Evolutionary conservation across 2,113 vertebrate genomes (phyloP).

Genomic region (Piprites chloris): DNA sequence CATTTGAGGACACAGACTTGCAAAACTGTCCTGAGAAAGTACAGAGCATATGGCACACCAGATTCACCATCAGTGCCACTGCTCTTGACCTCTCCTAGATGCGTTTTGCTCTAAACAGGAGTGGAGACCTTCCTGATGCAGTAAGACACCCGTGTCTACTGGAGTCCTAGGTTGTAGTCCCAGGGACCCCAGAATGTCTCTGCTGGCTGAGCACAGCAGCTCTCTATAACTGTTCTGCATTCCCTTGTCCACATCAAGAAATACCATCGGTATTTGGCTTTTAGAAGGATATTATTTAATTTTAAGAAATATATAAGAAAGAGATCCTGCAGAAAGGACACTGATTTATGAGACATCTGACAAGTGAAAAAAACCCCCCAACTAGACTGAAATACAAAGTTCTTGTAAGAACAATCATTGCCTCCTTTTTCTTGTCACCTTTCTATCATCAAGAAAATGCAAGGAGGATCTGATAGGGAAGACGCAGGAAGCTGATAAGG

Average conservation of each 20-base stretch:
- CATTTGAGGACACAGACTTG: background rate
- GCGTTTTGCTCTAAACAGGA: background rate
- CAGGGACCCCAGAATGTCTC: background rate
- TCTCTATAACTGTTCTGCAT: background rate
- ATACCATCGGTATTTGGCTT: background rate
- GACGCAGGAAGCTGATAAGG: background rate
- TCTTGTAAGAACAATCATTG: background rate
- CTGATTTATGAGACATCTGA: background rate
- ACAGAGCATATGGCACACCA: background rate
- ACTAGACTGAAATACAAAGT: background rate
- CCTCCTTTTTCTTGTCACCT: background rate
- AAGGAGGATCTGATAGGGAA: background rate
- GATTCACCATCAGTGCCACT: background rate
- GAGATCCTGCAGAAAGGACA: background rate
- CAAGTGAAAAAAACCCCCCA: background rate
- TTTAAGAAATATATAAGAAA: background rate
- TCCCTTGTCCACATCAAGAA: background rate
- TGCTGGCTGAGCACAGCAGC: background rate
- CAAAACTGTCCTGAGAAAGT: background rate
- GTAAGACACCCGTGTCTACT: accelerated
- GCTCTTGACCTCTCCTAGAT: background rate
- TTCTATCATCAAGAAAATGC: background rate
- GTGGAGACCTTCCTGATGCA: background rate
- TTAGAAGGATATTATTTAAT: background rate
- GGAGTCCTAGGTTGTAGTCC: background rate